Evolutionary conservation across 2,797 vertebrate species (phyloP), one percentile per base, ranked within the genome.

Genomic region (Pipistrellus pygmaeus): DNA sequence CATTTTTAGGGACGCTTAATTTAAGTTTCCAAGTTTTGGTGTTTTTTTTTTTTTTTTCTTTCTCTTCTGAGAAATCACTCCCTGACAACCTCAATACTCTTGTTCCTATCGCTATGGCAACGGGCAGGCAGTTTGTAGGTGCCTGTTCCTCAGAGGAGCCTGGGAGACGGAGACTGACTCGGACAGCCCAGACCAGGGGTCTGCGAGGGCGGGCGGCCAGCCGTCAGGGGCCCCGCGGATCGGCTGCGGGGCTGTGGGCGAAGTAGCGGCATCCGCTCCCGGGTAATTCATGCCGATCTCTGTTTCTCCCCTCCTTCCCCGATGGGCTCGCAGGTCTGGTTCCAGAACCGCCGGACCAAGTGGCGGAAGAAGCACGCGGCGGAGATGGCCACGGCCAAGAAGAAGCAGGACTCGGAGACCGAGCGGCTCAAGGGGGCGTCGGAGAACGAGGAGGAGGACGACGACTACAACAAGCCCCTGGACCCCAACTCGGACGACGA

Each of bases 401-500:
- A 99, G 98, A 99, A 99, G 96, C 99, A 99, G 98, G 99, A 99
- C 98, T 99, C 99, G 5, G 99, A 99, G 98, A 99, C 99, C 0
- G 99, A 99, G 98, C 90, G 99, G 81, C 98, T 99, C 96, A 99
- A 99, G 95, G 99, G 99, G 0, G 97, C 98, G 1, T 99, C 99
- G 90, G 99, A 99, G 92, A 99, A 99, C 92, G 99, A 99, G 95
- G 99, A 99, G 35, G 99, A 99, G 69, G 99, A 99, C 91, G 99
- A 99, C 90, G 99, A 99, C 95, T 99, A 99, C 98, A 99, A 99
- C 98, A 99, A 99, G 71, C 99, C 99, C 0, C 98, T 99, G 98
- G 99, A 99, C 97, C 99, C 99, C 83, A 99, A 99, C 97, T 99
- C 99, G 1, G 99, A 99, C 98, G 99, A 99, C 96, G 99, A 99